Evolutionary conservation across 2,113 vertebrate genomes (phyloP), one percentile per base, ranked within the genome.

Genomic region (Axis porcinus): DNA sequence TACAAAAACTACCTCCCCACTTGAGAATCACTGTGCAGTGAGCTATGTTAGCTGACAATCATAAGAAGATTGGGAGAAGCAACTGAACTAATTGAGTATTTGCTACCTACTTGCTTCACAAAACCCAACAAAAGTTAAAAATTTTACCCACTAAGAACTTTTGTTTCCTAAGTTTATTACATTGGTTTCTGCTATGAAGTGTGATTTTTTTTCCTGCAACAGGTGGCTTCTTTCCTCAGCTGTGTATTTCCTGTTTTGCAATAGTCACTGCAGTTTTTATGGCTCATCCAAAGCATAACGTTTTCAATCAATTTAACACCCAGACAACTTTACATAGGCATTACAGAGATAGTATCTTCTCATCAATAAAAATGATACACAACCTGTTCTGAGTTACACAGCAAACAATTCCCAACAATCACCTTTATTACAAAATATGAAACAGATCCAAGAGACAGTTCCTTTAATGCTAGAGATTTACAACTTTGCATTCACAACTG

Each of bases 361-460:
- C 76, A 97, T 94, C 83, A 86, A 86, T 97, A 93, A 91, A 95
- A 98, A 89, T 93, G 67, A 96, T 67, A 81, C 28, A 94, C 30
- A 94, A 55, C 33, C 9, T 55, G 23, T 50, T 96, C 52, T 6
- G 43, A 97, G 16, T 83, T 86, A 83, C 47, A 40, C 36, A 96
- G 47, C 92, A 90, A 95, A 96, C 10, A 89, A 40, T 95, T 94
- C 52, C n/a, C 74, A 70, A 36, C 10, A 91, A 97, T 94, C 57
- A 64, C 62, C 84, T 84, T 96, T 91, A 96, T 50, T 64, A 67
- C 25, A 91, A 79, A 96, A 60, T 90, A 52, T 74, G 62, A 83
- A 94, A 92, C 13, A 82, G 62, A 91, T 50, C 83, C 85, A 58
- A 91, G 92, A 88, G 55, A 93, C 12, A 21, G 17, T 84, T 62